These are phyloP conservation scores for Chrysopilus asiliformis DNA, from an alignment of 2,888 invertebrate species.

Conservation along the genomic window DNA sequence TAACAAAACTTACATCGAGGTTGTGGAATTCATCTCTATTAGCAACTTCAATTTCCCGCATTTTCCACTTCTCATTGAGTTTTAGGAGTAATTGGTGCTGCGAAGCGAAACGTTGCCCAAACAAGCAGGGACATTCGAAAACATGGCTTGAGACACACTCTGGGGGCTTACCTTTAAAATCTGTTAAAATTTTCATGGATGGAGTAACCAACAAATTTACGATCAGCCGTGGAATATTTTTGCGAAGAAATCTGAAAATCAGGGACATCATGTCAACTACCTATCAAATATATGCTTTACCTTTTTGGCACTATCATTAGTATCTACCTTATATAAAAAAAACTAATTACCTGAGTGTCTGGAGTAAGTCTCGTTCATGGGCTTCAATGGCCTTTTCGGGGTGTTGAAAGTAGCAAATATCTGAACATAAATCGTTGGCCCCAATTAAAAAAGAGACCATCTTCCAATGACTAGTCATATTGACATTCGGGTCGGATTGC, in stretches of 20 bases:
- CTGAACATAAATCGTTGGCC: conserved; percentile 46
- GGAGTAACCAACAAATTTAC: conserved; percentile 43
- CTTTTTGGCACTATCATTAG: too few relatives aligned
- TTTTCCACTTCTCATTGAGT: conserved; percentile 42
- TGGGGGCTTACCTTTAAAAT: conserved; percentile 29
- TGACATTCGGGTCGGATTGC: conserved; percentile 39
- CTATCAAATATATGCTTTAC: conserved; percentile 20
- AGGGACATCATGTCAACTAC: conserved; percentile 30
- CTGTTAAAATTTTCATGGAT: conserved; percentile 35
- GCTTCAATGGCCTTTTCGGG: conserved; percentile 32
- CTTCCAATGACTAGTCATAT: conserved; percentile 47
- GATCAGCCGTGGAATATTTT: conserved; percentile 46
- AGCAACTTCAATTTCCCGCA: conserved; percentile 39
- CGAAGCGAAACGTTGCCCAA: conserved; percentile 30
- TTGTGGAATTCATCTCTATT: conserved; percentile 31
- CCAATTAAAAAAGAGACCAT: conserved; percentile 47
- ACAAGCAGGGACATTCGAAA: conserved; percentile 44
- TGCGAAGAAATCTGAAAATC: conserved; percentile 37
- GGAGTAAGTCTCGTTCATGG: conserved; percentile 39
- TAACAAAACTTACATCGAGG: conserved; percentile 17
- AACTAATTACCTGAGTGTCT: conserved; percentile 25
- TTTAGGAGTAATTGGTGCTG: conserved; percentile 29
- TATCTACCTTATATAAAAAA: too few relatives aligned
- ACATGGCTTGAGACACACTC: conserved; percentile 35
- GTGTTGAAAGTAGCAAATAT: conserved; percentile 39